Evolutionary conservation across 2,888 invertebrate genomes (phyloP).

Genomic region (Acanthosepion pharaonis): DNA sequence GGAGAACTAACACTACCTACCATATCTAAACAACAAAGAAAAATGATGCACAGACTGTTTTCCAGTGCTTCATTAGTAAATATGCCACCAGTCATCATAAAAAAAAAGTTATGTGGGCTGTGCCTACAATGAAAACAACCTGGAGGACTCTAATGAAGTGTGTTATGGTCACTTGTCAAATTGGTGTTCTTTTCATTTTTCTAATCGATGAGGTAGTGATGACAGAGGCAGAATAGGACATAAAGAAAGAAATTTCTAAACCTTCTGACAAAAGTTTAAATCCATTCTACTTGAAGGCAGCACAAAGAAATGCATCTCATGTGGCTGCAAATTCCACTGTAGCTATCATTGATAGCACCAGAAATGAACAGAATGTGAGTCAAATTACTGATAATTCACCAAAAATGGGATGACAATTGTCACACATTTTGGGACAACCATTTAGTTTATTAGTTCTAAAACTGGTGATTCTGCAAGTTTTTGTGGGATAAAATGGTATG

Average conservation of each 20-base stretch:
- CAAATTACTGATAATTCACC: not conserved
- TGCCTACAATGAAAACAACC: not conserved
- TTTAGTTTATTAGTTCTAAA: not conserved
- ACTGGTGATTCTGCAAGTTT: no score
- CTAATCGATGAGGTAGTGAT: not conserved
- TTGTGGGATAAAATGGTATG: not conserved
- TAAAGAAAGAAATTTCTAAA: not conserved
- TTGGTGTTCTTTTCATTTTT: not conserved
- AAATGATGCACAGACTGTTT: no score
- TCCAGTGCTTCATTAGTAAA: no score
- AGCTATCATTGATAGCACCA: not conserved
- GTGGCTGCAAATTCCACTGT: not conserved
- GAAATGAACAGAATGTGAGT: not conserved
- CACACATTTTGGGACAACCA: not conserved
- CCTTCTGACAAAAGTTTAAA: not conserved
- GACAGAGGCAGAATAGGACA: not conserved
- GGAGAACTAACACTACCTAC: no score
- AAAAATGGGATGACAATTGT: not conserved
- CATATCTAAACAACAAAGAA: no score
- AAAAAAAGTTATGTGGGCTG: not conserved
- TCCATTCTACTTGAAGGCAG: not conserved
- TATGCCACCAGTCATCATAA: not conserved
- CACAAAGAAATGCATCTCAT: not conserved
- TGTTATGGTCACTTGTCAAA: not conserved
- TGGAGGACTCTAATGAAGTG: not conserved